Percentiles rank a stretch among this genome's conserved stretches.
These are phyloP conservation scores for Agelastica alni DNA, from an alignment of 2,888 invertebrate genomes.

Conservation along the genomic window DNA sequence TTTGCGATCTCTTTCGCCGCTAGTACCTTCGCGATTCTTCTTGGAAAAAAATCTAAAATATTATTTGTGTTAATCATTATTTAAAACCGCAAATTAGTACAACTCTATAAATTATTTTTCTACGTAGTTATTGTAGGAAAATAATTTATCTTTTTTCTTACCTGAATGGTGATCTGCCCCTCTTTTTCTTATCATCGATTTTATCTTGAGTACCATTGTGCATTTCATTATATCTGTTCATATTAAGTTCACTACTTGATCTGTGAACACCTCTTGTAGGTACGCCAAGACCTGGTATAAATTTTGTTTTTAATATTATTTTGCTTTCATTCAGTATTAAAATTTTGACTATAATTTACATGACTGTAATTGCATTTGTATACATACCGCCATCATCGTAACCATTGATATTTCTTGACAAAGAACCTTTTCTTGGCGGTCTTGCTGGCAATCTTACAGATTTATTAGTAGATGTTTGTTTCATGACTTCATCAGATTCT, in stretches of 20 bases:
- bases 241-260: slow-evolving; percentile 76
- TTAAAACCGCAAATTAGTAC: no score
- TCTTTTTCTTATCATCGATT: slow-evolving; percentile 66
- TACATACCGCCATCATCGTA: slow-evolving; percentile 49
- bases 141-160: no score
- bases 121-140: no score
- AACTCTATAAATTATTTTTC: no score
- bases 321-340: no score
- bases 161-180: slow-evolving; percentile 92
- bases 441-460: slow-evolving; percentile 63
- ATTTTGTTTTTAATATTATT: no score
- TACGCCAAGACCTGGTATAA: slow-evolving; percentile 37
- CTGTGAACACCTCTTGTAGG: slow-evolving; percentile 63
- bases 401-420: slow-evolving; percentile 61
- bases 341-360: slow-evolving; percentile 9
- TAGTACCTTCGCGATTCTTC: slow-evolving; percentile 70
- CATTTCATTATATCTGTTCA: slow-evolving; percentile 70
- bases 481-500: slow-evolving; percentile 70
- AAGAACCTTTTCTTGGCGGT: slow-evolving; percentile 77
- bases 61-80: no score
- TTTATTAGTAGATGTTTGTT: slow-evolving; percentile 52
- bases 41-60: slow-evolving; percentile 89
- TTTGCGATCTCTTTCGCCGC: slow-evolving; percentile 67
- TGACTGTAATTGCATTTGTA: not conserved
- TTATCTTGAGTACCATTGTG: slow-evolving; percentile 50